phyloP scores from a whole-genome alignment of 2,797 vertebrate genomes.

The Microctenopoma stevenorrisi region DNA sequence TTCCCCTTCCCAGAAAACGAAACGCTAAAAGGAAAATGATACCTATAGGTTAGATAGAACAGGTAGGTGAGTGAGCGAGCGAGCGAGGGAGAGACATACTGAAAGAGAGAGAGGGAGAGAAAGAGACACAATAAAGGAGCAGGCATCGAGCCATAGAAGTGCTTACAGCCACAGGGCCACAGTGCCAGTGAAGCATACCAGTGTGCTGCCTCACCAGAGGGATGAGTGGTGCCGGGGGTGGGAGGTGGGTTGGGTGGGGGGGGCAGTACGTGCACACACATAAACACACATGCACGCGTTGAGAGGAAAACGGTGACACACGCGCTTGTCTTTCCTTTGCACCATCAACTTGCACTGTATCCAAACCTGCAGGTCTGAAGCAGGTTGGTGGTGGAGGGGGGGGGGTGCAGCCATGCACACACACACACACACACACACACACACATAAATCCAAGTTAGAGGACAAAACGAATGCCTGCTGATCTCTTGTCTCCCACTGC shows the following conservation, averaged over 20 bases:
- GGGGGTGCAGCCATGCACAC: background rate
- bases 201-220: conserved; percentile 64
- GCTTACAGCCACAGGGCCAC: conserved; percentile 64
- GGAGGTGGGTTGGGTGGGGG: conserved; percentile 15
- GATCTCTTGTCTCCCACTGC: conserved; percentile 53
- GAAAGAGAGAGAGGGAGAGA: background rate
- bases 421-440: background rate
- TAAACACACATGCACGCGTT: conserved; percentile 28
- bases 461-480: conserved; percentile 54
- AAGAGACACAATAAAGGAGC: conserved; percentile 29
- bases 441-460: conserved; percentile 55
- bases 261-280: conserved; percentile 21
- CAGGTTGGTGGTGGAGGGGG: conserved; percentile 35
- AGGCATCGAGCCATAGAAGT: conserved; percentile 33
- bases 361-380: conserved; percentile 44
- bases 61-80: conserved; percentile 20
- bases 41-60: conserved; percentile 22
- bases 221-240: conserved; percentile 15
- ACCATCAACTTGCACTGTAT: conserved; percentile 51
- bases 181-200: conserved; percentile 79
- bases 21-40: conserved; percentile 28
- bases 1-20: conserved; percentile 45
- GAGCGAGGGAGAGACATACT: background rate
- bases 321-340: conserved; percentile 29
- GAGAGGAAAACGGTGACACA: conserved; percentile 39